phyloP scores from a whole-genome alignment of 2,797 vertebrate species.

The Threskiornis aethiopicus region DNA sequence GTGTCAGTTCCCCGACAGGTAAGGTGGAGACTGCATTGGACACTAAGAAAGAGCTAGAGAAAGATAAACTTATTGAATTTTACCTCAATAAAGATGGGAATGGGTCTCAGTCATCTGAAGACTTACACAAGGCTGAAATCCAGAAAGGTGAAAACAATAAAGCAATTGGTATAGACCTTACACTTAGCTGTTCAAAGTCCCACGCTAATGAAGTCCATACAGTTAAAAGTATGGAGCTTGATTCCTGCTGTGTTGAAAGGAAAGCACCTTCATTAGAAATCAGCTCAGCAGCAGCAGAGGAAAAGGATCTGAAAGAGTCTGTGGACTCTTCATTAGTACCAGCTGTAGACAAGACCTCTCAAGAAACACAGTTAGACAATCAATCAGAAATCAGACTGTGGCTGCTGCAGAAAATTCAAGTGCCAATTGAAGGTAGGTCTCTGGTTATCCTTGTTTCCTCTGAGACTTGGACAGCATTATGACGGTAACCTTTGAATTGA shows the following conservation, averaged over 20 bases:
- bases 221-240: slow-evolving; percentile 53
- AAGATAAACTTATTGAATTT: slow-evolving; percentile 81
- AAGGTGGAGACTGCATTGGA: slow-evolving; percentile 67
- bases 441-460: slow-evolving; percentile 35
- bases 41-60: slow-evolving; percentile 74
- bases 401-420: slow-evolving; percentile 93
- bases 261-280: slow-evolving; percentile 52
- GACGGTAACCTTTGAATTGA: background rate
- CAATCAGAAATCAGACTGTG: slow-evolving; percentile 92
- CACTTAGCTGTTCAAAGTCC: slow-evolving; percentile 70
- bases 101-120: slow-evolving; percentile 62
- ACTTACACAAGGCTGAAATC: slow-evolving; percentile 58
- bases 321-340: slow-evolving; percentile 65
- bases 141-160: slow-evolving; percentile 60
- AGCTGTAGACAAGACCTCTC: slow-evolving; percentile 68
- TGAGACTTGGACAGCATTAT: slow-evolving; percentile 18
- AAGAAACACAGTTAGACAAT: slow-evolving; percentile 77
- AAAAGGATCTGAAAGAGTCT: slow-evolving; percentile 65
- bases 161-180: slow-evolving; percentile 72
- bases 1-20: slow-evolving; percentile 70
- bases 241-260: slow-evolving; percentile 61
- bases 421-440: slow-evolving; percentile 91
- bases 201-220: slow-evolving; percentile 35
- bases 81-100: slow-evolving; percentile 75
- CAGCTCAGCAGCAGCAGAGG: slow-evolving; percentile 54